phyloP scores from a whole-genome alignment of 2,888 invertebrate genomes.

The Tryphoninae sp. region DNA sequence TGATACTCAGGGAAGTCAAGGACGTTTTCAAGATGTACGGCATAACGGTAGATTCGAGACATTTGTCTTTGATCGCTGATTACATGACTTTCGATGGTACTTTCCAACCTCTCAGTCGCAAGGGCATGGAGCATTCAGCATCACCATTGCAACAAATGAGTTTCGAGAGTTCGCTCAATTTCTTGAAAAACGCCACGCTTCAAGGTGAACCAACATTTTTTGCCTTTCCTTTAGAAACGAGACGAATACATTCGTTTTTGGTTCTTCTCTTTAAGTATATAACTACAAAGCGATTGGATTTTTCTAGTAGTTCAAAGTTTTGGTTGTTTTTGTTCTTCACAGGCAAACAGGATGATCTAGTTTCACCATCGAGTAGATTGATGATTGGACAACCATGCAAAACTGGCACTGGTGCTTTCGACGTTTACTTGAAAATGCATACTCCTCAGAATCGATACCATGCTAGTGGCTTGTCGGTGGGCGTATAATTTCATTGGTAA shows the following conservation, averaged over 20 bases:
- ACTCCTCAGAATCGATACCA: not conserved
- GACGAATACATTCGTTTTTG: not conserved
- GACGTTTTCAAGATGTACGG: slow-evolving; percentile 99
- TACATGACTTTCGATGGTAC: slow-evolving; percentile 98
- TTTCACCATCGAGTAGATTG: slow-evolving; percentile 93
- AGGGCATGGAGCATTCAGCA: slow-evolving; percentile 93
- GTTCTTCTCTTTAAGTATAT: not conserved
- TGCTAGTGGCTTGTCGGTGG: not conserved
- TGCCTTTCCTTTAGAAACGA: too few relatives aligned
- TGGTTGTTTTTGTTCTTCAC: slow-evolving; percentile 75
- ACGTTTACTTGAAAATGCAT: slow-evolving; percentile 53
- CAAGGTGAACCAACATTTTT: slow-evolving; percentile 80
- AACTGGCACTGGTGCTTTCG: slow-evolving; percentile 90
- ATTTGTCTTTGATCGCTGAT: slow-evolving; percentile 96
- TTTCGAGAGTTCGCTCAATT: slow-evolving; percentile 95
- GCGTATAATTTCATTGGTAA: not conserved
- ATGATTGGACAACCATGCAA: slow-evolving; percentile 93
- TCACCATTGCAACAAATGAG: slow-evolving; percentile 99
- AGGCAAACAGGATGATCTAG: slow-evolving; percentile 89
- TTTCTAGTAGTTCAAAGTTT: slow-evolving; percentile 79
- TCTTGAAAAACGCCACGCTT: slow-evolving; percentile 90
- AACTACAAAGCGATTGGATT: not conserved
- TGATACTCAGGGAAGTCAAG: slow-evolving; percentile 96
- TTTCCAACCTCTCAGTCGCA: slow-evolving; percentile 94
- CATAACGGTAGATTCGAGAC: slow-evolving; percentile 96